phyloP scores from a whole-genome alignment of 2,888 invertebrate species.

The Hanleya hanleyi region DNA sequence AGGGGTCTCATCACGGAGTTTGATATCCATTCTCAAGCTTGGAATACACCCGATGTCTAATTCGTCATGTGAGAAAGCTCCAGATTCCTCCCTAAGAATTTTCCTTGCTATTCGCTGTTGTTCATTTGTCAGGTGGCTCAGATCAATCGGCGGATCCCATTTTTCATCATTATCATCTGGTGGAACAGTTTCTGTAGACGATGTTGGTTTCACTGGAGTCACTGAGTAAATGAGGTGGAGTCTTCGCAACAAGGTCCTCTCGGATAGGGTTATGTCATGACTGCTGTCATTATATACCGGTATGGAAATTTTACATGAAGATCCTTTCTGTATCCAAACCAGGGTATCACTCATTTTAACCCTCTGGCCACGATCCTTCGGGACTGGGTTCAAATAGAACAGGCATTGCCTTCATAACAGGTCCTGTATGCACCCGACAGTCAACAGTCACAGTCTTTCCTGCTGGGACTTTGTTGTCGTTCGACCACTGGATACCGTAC shows the following conservation, averaged over 20 bases:
- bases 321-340: not conserved
- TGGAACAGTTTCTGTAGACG: not conserved
- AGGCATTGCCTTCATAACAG: not conserved
- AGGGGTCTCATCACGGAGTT: not conserved
- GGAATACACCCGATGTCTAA: not conserved
- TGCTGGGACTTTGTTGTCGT: not conserved
- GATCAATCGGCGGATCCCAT: not conserved
- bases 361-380: not conserved
- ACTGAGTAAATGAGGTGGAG: not conserved
- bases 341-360: not conserved
- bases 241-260: not conserved
- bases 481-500: not conserved
- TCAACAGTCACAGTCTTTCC: not conserved
- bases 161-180: not conserved
- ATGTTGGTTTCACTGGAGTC: not conserved
- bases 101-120: not conserved
- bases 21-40: not conserved
- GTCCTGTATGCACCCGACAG: not conserved
- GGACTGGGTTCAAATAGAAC: not conserved
- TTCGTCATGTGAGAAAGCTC: not conserved
- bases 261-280: not conserved
- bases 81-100: conserved; percentile 1
- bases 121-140: not conserved
- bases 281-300: not conserved
- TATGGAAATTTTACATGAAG: not conserved